Base-by-base conservation (phyloP, 1,140 invertebrate genomes). In the Cydia strobilella region DNA sequence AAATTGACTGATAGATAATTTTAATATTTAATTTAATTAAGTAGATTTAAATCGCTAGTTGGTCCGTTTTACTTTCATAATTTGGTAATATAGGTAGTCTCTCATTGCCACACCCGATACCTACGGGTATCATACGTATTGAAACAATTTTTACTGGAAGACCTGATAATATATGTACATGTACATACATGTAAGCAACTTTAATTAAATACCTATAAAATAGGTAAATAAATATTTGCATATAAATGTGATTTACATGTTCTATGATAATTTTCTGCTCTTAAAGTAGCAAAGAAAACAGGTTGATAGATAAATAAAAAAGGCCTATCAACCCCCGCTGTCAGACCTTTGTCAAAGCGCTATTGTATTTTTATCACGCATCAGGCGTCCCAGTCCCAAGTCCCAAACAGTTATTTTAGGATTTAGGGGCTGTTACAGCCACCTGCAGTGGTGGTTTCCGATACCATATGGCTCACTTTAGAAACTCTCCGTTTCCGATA, bases 321-420 rank as follows among this genome's bases (percentile, higher is more conserved):
- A 13, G 12, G 4, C 39, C 65, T 15, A 18, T n/a, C 18, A 59
- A 51, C 15, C 51, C 51, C 65, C 27, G 27, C 23, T 69, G 65
- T 69, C 65, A 69, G 65, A 39, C 65, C 65, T 69, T 69, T 69
- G 65, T 69, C 65, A 69, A 15, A 2, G 15, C 65, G 15, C 65
- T 18, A n/a, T 69, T 69, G 27, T 69, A 69, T 69, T 69, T 69
- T 69, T 69, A 69, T 39, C 65, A 65, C 25, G 65, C 31, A n/a
- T 39, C 65, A 65, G 13, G 65, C 31, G 31, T 69, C 31, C 65
- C 31, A 20, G 9, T 59, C 51, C 48, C 48, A n/a, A 51, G n/a
- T 51, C 48, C 51, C 51, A 59, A 59, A 5, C 51, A 59, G 51
- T 59, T 59, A 59, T 59, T 59, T 59, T 59, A 59, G 54, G 54